Evolutionary conservation across 2,797 vertebrate species (phyloP).

Genomic region (Muscicapa comitata): DNA sequence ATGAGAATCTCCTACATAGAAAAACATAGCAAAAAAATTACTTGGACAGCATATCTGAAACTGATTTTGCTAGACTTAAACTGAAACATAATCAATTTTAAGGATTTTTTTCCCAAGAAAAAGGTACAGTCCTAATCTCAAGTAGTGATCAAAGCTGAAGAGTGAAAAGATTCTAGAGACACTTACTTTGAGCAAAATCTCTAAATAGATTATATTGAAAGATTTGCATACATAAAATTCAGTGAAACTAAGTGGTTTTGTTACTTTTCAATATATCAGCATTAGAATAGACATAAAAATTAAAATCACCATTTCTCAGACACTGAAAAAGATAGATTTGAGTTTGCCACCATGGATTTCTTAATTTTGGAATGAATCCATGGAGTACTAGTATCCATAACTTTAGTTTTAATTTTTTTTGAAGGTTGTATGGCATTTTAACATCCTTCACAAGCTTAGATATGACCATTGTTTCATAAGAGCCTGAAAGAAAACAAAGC

Average conservation of each 20-base stretch:
- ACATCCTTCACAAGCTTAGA: not conserved
- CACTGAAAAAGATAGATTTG: not conserved
- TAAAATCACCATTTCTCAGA: not conserved
- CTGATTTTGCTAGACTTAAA: not conserved
- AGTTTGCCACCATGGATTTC: not conserved
- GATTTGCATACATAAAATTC: not conserved
- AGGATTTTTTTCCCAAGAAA: not conserved
- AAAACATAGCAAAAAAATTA: not conserved
- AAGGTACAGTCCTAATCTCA: not conserved
- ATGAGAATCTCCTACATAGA: not conserved
- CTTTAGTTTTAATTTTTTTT: not conserved
- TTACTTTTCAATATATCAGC: not conserved
- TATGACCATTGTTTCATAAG: not conserved
- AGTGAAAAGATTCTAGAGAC: not conserved
- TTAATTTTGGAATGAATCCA: not conserved
- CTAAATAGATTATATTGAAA: not conserved
- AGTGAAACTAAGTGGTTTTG: not conserved
- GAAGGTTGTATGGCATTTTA: not conserved
- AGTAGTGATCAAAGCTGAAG: not conserved
- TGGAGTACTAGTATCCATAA: not conserved
- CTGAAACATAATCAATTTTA: not conserved
- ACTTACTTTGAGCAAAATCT: not conserved
- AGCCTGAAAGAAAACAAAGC: not conserved
- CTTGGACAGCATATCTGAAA: not conserved
- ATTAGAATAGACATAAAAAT: not conserved